Conservation (phyloP, 2,888 invertebrate genomes). For the Hermaeophaga mercurialis region DNA sequence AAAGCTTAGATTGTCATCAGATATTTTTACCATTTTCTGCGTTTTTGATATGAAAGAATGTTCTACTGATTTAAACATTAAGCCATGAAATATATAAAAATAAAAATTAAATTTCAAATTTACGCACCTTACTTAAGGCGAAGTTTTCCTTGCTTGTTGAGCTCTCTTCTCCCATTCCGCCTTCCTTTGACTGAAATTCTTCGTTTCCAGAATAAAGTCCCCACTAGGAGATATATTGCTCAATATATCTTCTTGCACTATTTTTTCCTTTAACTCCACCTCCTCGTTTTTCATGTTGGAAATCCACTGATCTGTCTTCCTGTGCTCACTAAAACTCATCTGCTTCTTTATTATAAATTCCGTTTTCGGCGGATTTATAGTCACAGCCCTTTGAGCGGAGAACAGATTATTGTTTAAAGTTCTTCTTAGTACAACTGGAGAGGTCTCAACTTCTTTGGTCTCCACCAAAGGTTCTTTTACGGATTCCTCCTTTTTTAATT, state of each 20-base stretch:
- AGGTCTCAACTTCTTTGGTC: constrained; percentile 23
- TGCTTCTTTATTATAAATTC: constrained; percentile 51
- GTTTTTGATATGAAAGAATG: too few relatives aligned
- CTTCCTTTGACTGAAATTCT: constrained; percentile 74
- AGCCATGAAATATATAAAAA: constrained; percentile 4
- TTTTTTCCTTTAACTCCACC: constrained; percentile 41
- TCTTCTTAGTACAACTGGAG: constrained; percentile 49
- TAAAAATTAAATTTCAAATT: neutral
- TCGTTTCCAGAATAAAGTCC: constrained; percentile 63
- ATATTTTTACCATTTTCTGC: too few relatives aligned
- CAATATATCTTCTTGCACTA: constrained; percentile 40
- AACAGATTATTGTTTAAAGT: constrained; percentile 47
- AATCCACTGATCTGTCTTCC: constrained; percentile 53
- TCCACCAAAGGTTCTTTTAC: constrained; percentile 43
- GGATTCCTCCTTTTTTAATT: constrained; percentile 24
- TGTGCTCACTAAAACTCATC: constrained; percentile 46
- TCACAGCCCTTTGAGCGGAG: constrained; percentile 48
- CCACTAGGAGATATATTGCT: constrained; percentile 44
- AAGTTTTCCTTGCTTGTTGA: constrained; percentile 68
- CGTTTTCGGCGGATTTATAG: constrained; percentile 46
- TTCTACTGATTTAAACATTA: too few relatives aligned
- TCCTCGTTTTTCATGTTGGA: constrained; percentile 46
- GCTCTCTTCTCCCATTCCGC: constrained; percentile 81
- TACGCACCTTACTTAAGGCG: constrained; percentile 27
- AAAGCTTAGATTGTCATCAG: too few relatives aligned